These are phyloP conservation scores for Limanda limanda DNA, from an alignment of 2,113 vertebrate species.

Conservation along the genomic window DNA sequence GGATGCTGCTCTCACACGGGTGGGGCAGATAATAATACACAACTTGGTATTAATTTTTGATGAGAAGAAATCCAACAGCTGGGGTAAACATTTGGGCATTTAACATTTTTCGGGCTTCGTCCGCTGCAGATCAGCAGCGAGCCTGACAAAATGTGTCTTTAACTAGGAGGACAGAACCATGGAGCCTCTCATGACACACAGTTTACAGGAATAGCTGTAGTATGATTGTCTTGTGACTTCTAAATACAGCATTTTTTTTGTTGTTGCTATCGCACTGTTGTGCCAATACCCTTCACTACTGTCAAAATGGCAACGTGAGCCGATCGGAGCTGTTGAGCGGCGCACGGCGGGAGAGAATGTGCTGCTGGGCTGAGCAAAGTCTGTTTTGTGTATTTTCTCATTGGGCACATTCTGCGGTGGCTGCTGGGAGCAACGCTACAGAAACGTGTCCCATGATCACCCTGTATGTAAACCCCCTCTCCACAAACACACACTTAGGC, in stretches of 20 bases:
- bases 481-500: not conserved
- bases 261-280: not conserved
- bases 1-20: constrained; percentile 30
- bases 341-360: no score
- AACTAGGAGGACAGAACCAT: constrained; percentile 17
- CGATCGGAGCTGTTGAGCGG: not conserved
- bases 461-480: not conserved
- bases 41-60: constrained; percentile 61
- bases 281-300: not conserved
- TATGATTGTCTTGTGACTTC: constrained; percentile 60
- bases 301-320: not conserved
- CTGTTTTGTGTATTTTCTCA: constrained; percentile 37
- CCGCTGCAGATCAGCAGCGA: not conserved
- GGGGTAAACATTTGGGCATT: not conserved
- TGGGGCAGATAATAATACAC: constrained; percentile 56
- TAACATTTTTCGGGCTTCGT: constrained; percentile 1
- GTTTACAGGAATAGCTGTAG: constrained; percentile 37
- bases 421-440: constrained; percentile 26
- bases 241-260: constrained; percentile 25
- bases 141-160: not conserved
- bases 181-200: constrained; percentile 21
- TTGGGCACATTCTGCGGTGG: constrained; percentile 32
- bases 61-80: constrained; percentile 53
- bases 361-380: constrained; percentile 7
- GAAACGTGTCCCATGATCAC: constrained; percentile 41